Evolutionary conservation across 2,797 vertebrate species (phyloP), one percentile per base, ranked within the genome.

Genomic region (Siniperca obscura): DNA sequence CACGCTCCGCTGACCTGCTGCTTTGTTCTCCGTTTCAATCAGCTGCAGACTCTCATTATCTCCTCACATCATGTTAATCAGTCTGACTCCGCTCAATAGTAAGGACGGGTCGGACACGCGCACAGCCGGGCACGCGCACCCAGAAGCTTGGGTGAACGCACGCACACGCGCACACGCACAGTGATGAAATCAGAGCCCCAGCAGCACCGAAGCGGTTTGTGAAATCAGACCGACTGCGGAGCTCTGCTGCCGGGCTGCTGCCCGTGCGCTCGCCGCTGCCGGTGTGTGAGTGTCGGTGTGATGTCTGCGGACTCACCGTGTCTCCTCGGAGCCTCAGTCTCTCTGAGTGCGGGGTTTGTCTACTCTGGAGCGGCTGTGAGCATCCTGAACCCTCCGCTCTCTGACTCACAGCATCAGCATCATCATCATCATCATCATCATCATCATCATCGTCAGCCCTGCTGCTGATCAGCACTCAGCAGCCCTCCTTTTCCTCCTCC

Each of bases 351-450:
- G 68, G 74, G 78, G 46, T 61, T 74, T 14, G 70, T 87, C 70
- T 81, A 78, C 71, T 89, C 78, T 52, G 71, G 71, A 67, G 88
- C 84, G 84, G 82, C 81, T 85, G 67, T 83, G 82, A 88, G 78
- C 88, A 90, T 89, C 87, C 82, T 74, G 86, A 81, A 76, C 52
- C 83, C 69, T 83, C 82, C 71, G 80, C 86, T 86, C 72, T 91
- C 81, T 93, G 89, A 93, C 73, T 93, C 90, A 92, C 87, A 85
- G 62, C 76, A 80, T 57, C 90, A 86, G 21, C 86, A 64, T 55
- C 89, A 81, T 16, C 84, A 66, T 13, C 89, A 60, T 57, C 85
- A 74, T 38, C 86, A 70, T 48, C 84, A 16, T 21, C 72, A 42
- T 36, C 66, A 60, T 76, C 74, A 75, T 42, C 77, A 68, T 80